Base-by-base conservation (phyloP, 2,113 vertebrate genomes). In the Eurystomus gularis region DNA sequence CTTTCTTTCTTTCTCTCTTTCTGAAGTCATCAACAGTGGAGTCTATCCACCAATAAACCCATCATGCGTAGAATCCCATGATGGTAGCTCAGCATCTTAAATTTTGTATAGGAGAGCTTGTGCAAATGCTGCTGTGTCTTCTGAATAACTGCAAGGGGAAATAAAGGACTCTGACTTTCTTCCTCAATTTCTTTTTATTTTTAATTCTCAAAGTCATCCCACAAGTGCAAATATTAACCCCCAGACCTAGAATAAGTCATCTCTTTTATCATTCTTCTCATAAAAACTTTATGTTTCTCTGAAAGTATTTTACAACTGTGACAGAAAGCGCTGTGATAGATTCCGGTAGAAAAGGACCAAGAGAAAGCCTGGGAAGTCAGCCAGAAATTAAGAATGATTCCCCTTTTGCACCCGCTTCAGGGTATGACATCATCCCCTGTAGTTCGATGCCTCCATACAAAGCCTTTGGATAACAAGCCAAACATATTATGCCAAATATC, bases 221-320 rank as follows among this genome's bases (percentile, higher is more conserved):
- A 65, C 91, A 92, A 96, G 91, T 93, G 82, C 96, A 97, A 98
- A 96, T 98, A 97, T 98, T 97, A 98, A 97, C 95, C 96, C 96
- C 82, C 54, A 94, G 86, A 73, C 94, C 86, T 70, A 93, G 92
- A 94, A 94, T 76, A 97, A 97, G 93, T 97, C 24, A 97, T 97
- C 79, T 82, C 62, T 97, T 98, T 98, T 98, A 96, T 97, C 97
- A 97, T 97, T 97, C 94, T 96, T 97, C 97, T 98, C 97, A 98
- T 98, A 98, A 98, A 98, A 98, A 96, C 97, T 98, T 98, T 98
- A 98, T 98, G 97, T 97, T 98, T 98, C 98, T 98, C 98, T 6
- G 82, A 97, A 98, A 98, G 94, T 98, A 97, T 97, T 98, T 98
- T 98, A 98, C 96, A 98, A 64, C 96, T 82, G 93, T 98, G 97